Base-by-base conservation (phyloP, 2,113 vertebrate species). In the Toxotes chatareus region DNA sequence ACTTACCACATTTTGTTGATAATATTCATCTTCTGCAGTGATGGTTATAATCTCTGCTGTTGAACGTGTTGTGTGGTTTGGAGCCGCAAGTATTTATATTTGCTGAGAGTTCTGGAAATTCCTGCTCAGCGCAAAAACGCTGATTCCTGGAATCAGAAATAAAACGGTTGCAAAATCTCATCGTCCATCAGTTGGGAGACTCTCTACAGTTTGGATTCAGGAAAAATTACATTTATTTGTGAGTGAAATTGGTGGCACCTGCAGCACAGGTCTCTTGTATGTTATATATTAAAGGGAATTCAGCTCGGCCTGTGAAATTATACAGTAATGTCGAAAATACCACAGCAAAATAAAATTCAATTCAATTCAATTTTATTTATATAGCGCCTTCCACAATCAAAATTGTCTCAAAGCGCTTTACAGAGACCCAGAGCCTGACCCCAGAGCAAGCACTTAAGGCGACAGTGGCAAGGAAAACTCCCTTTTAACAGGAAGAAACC, bases 1-100 rank as follows among this genome's bases (percentile, higher is more conserved):
- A 85, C 88, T 66, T 73, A 94, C 93, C 68, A 49, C 55, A 84
- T 90, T 68, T 81, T 93, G 76, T 65, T 77, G 40, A 42, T 11
- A 19, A 12, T 36, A 34, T 79, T 62, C 36, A 65, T 61, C 69
- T 47, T 78, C 36, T 31, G 19, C 70, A 44, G 40, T 67, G 14
- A 12, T 11, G 13, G 23, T 16, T 47, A 12, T 19, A 46, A 27
- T 64, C 8, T 56, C 11, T 64, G 27, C 21, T 76, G 31, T 47
- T 3, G 3, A 69, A 5, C 53, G 44, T 63, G 47, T 0, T 40
- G 23, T 38, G 36, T 12, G 36, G 59, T 60, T 80, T 68, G 38
- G 47, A 42, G 17, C 10, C 7, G 23, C 7, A 21, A 53, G 70
- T 70, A 76, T 93, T 91, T 93, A 93, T 93, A 90, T 68, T 11